phyloP scores from a whole-genome alignment of 53 echinoderm and acorn worm genomes.

The Holothuria scabra region DNA sequence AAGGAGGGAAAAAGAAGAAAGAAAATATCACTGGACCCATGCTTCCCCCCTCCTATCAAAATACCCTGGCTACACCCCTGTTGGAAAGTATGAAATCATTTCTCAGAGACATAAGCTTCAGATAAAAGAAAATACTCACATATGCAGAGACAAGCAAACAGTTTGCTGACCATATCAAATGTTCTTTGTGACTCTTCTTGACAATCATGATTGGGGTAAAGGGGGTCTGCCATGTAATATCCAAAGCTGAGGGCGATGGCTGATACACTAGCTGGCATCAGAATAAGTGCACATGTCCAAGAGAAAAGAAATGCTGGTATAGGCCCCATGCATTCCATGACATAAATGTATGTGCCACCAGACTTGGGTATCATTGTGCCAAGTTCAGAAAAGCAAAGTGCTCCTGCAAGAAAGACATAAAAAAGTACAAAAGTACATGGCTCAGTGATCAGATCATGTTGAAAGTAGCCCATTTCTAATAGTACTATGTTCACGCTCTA shows the following conservation, averaged over 20 bases:
- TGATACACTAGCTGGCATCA: slow-evolving; percentile 77
- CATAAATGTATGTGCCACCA: slow-evolving; percentile 79
- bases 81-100: too few relatives aligned
- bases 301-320: slow-evolving; percentile 77
- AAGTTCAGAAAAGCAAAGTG: slow-evolving; percentile 82
- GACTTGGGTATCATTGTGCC: slow-evolving; percentile 85
- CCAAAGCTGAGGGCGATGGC: slow-evolving; percentile 77
- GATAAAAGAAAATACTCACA: slow-evolving; percentile 62
- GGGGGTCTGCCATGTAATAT: slow-evolving; percentile 62
- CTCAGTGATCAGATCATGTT: too few relatives aligned
- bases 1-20: too few relatives aligned
- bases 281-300: slow-evolving; percentile 75
- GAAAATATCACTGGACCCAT: too few relatives aligned
- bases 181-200: slow-evolving; percentile 24
- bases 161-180: slow-evolving; percentile 46
- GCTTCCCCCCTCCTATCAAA: too few relatives aligned
- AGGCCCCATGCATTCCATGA: slow-evolving; percentile 68
- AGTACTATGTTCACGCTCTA: too few relatives aligned
- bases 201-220: slow-evolving; percentile 48
- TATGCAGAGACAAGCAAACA: slow-evolving; percentile 74
- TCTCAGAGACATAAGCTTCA: too few relatives aligned
- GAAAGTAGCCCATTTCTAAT: too few relatives aligned
- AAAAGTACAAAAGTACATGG: neutral
- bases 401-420: slow-evolving; percentile 56
- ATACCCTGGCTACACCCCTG: too few relatives aligned